phyloP scores from a whole-genome alignment of 2,113 vertebrate genomes.

The Hymenochirus boettgeri region DNA sequence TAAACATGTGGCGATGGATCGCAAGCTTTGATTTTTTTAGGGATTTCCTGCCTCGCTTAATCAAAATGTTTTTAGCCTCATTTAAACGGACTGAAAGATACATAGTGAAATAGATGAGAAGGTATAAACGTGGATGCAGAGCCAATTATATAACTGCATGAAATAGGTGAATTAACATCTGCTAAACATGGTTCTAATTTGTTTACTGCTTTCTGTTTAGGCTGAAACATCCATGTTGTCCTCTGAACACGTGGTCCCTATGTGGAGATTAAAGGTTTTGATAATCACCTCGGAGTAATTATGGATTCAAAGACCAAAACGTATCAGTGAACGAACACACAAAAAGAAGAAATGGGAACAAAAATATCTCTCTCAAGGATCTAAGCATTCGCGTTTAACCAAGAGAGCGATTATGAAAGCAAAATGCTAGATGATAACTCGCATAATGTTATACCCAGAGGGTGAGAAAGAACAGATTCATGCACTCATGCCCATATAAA shows the following conservation, averaged over 20 bases:
- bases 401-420: too few relatives aligned
- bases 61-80: slow-evolving; percentile 2
- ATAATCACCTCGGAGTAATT: slow-evolving; percentile 25
- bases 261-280: slow-evolving; percentile 25
- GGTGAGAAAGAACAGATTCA: too few relatives aligned
- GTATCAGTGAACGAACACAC: too few relatives aligned
- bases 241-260: slow-evolving; percentile 8
- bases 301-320: slow-evolving; percentile 6
- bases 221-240: slow-evolving; percentile 10
- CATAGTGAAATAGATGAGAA: slow-evolving; percentile 5
- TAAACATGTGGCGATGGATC: slow-evolving; percentile 27
- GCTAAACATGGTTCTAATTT: slow-evolving; percentile 18
- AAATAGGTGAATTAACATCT: slow-evolving; percentile 18
- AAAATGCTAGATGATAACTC: too few relatives aligned
- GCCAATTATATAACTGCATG: not conserved
- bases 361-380: too few relatives aligned
- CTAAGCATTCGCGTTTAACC: too few relatives aligned
- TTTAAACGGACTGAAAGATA: slow-evolving; percentile 10
- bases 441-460: too few relatives aligned
- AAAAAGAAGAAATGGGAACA: too few relatives aligned
- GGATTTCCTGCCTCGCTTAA: slow-evolving; percentile 32
- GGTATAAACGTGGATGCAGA: slow-evolving; percentile 1
- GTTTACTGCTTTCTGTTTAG: slow-evolving; percentile 19
- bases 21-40: slow-evolving; percentile 16
- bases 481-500: too few relatives aligned